Conservation (phyloP, 2,888 invertebrate species). For the Pandemis heparana region DNA sequence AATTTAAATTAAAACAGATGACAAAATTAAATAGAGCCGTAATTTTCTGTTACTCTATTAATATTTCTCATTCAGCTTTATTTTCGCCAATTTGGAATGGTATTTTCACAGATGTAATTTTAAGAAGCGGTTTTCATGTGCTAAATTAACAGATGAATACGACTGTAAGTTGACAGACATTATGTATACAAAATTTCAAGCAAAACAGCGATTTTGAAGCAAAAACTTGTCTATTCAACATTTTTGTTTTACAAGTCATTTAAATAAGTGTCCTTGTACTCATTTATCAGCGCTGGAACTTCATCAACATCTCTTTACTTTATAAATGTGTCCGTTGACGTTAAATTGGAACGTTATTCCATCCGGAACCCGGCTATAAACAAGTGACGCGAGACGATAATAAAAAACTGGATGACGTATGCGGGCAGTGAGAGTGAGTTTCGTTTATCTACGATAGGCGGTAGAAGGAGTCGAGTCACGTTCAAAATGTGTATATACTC, state of each 20-base stretch:
- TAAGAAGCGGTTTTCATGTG: too few species aligned
- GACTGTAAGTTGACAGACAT: too few species aligned
- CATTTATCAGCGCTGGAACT: conserved; percentile 12
- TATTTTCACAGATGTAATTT: too few species aligned
- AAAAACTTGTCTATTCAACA: not conserved
- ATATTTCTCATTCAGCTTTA: too few species aligned
- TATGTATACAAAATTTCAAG: not conserved
- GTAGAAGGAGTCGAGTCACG: not conserved
- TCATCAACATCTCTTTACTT: conserved; percentile 25
- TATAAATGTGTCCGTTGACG: conserved; percentile 32
- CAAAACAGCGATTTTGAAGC: not conserved
- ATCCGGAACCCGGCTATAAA: conserved; percentile 30
- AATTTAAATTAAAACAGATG: too few species aligned
- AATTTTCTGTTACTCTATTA: too few species aligned
- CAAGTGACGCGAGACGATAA: conserved; percentile 27
- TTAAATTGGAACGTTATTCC: conserved; percentile 18
- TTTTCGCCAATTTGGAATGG: too few species aligned
- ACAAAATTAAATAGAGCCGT: too few species aligned
- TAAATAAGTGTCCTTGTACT: conserved; percentile 5
- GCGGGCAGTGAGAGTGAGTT: conserved; percentile 15
- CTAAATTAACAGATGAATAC: too few species aligned
- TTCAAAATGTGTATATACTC: too few species aligned
- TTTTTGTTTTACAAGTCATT: not conserved
- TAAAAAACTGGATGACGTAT: conserved; percentile 19
- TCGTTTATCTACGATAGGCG: not conserved